Percentiles rank a stretch among this genome's conserved stretches.
Conservation (phyloP, 2,113 vertebrate species). For the Cheilinus undulatus region DNA sequence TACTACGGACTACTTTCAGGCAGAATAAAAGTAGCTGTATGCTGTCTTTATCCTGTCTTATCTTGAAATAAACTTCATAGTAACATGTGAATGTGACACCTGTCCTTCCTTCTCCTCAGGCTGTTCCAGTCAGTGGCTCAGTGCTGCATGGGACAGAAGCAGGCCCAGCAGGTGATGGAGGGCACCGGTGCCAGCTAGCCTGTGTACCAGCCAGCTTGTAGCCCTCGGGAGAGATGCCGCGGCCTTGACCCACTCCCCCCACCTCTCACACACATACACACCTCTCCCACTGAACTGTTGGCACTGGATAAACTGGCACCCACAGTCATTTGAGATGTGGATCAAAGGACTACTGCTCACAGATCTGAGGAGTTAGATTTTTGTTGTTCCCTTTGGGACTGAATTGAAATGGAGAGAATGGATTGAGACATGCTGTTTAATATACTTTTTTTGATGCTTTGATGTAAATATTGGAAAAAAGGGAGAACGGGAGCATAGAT, state of each 20-base stretch:
- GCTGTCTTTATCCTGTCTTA: neutral
- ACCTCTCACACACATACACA: constrained; percentile 49
- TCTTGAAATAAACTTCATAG: neutral
- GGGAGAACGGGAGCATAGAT: constrained; percentile 87
- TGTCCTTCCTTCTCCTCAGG: constrained; percentile 74
- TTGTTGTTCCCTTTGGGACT: constrained; percentile 57
- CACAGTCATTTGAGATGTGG: constrained; percentile 65
- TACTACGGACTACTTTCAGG: neutral
- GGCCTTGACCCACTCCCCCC: constrained; percentile 67
- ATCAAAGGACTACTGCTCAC: constrained; percentile 76
- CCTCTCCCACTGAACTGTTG: constrained; percentile 77
- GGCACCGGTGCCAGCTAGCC: constrained; percentile 97
- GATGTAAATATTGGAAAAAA: constrained; percentile 94
- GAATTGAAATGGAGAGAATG: constrained; percentile 59
- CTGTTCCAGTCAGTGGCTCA: constrained; percentile 99
- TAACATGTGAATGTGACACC: neutral
- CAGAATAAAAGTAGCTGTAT: neutral
- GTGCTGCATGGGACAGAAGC: constrained; percentile 99
- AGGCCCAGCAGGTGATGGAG: constrained; percentile 99
- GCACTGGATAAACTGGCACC: constrained; percentile 85
- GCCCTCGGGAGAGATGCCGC: constrained; percentile 70
- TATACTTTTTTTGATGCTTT: constrained; percentile 93
- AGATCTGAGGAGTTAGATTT: constrained; percentile 67
- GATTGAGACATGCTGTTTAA: constrained; percentile 92
- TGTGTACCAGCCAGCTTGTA: constrained; percentile 66